Evolutionary conservation across 2,113 vertebrate species (phyloP).

Genomic region (Pluvialis apricaria): DNA sequence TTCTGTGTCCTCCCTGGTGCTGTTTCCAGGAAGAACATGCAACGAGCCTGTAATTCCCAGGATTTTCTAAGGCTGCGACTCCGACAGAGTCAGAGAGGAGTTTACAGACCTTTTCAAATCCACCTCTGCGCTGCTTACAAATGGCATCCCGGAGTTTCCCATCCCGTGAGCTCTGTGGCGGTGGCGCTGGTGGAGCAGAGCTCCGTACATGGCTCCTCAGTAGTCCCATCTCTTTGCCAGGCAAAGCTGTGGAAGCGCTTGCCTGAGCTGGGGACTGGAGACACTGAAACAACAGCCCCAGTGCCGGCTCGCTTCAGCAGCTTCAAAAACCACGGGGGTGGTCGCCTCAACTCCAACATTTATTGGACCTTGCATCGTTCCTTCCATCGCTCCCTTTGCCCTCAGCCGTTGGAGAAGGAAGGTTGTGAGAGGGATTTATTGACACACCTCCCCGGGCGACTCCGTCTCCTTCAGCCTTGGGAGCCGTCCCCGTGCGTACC

Average conservation of each 20-base stretch:
- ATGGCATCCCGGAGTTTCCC: background rate
- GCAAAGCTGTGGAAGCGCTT: background rate
- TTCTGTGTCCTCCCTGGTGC: background rate
- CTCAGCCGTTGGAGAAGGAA: background rate
- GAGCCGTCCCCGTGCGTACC: background rate
- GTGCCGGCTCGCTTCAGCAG: background rate
- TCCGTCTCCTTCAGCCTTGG: fast-evolving
- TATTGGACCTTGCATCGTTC: fast-evolving
- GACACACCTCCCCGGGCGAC: fast-evolving
- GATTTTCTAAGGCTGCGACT: background rate
- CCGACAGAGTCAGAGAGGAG: background rate
- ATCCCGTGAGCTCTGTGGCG: fast-evolving
- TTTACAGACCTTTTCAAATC: background rate
- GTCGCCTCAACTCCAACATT: background rate
- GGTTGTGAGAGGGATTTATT: background rate
- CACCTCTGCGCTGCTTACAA: background rate
- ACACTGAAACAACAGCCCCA: background rate
- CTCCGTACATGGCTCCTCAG: too few relatives aligned
- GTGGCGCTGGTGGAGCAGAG: background rate
- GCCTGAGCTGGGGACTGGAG: background rate
- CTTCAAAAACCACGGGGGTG: background rate
- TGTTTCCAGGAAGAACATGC: background rate
- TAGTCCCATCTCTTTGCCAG: fast-evolving
- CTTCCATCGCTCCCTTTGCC: background rate
- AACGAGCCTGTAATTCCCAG: fast-evolving